Base-by-base conservation (phyloP, 2,888 invertebrate species). In the Galerucella pusilla region DNA sequence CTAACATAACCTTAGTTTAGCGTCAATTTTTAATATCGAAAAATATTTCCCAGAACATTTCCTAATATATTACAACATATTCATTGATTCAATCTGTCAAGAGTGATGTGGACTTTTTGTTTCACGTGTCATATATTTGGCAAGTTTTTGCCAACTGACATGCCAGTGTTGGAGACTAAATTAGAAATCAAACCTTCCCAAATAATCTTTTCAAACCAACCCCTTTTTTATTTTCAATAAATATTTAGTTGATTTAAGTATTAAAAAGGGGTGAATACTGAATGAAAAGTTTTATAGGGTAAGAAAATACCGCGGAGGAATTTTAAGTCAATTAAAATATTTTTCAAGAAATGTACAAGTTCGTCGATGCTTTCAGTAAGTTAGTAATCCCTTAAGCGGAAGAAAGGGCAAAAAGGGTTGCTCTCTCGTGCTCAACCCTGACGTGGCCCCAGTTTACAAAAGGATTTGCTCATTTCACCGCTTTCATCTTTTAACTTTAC, bases 341-440 rank as follows among this genome's bases (percentile, higher is more conserved):
- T 68, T 70, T 45, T 54, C 63, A 64, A 73, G 72, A 66, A 73
- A 68, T 68, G 57, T 73, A 35, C 61, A 72, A 75, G 72, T 75
- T 75, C 52, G 52, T 79, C 71, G 59, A 75, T 76, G 69, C 74
- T 74, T 75, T 75, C 84, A 83, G 83, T 84, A 85, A 84, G 85
- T 84, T 84, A 83, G 78, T 85, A 85, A 85, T 85, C 85, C 85
- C 80, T 42, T 45, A 57, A 79, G 80, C 49, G 60, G 64, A 52
- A 14, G 82, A 81, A 82, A 83, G 79, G 83, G 83, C 81, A 75
- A 82, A 85, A 85, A 76, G 85, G 85, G 85, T 84, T 85, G 81
- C 77, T 60, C 60, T 60, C 60, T 70, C 70, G 35, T 70, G 60
- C 12, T 60, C 60, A 14, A 28, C 60, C 28, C 60, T 60, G 60